Evolutionary conservation across 2,113 vertebrate genomes (phyloP).

Genomic region (Felis catus): DNA sequence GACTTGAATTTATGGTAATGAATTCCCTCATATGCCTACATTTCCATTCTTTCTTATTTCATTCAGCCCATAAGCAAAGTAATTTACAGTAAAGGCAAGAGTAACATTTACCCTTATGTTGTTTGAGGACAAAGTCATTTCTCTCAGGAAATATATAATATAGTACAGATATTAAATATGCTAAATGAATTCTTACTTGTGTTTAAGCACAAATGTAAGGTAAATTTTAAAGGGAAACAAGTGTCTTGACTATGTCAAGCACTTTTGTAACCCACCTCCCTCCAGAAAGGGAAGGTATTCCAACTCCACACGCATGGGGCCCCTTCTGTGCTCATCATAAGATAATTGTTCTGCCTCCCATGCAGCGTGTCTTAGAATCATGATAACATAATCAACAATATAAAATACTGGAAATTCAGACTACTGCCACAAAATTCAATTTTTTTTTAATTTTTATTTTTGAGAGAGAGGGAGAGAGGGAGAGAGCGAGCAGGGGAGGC

Average conservation of each 20-base stretch:
- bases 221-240: not conserved
- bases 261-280: not conserved
- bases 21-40: not conserved
- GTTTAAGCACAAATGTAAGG: not conserved
- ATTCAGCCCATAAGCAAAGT: not conserved
- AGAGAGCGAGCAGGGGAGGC: no score
- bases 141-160: not conserved
- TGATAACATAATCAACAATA: not conserved
- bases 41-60: conserved; percentile 2
- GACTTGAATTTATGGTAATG: not conserved
- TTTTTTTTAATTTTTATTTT: no score
- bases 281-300: not conserved
- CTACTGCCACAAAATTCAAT: not conserved
- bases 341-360: not conserved
- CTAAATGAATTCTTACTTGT: not conserved
- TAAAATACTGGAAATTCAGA: not conserved
- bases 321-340: not conserved
- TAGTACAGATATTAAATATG: not conserved
- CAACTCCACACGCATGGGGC: not conserved
- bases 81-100: not conserved
- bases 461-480: no score
- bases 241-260: not conserved
- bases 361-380: not conserved
- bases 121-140: conserved; percentile 19
- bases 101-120: not conserved